Percentiles rank a stretch among this genome's conserved stretches.
Conservation (phyloP, 1,140 invertebrate species). For the Ectropis grisescens region DNA sequence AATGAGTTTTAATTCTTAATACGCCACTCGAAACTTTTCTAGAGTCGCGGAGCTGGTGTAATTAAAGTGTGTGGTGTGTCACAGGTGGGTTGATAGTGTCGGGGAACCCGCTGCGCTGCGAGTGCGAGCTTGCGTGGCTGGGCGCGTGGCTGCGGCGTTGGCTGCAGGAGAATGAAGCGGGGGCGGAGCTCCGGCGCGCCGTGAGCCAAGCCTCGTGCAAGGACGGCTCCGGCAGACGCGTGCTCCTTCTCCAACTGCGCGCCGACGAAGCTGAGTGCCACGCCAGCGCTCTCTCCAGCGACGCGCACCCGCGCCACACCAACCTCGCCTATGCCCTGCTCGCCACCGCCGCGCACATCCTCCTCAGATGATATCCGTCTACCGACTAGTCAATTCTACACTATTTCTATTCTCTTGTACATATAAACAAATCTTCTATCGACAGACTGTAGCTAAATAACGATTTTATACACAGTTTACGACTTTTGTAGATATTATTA, state of each 20-base stretch:
- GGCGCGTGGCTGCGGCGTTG: slow-evolving; percentile 89
- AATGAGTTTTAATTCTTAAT: slow-evolving; percentile 57
- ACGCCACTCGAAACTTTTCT: slow-evolving; percentile 18
- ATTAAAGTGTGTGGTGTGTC: slow-evolving; percentile 1
- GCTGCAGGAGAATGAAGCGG: slow-evolving; percentile 72
- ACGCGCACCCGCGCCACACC: slow-evolving; percentile 48
- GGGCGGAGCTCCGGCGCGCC: slow-evolving; percentile 40
- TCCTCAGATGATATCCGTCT: slow-evolving; percentile 45
- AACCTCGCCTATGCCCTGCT: slow-evolving; percentile 38
- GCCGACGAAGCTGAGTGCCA: slow-evolving; percentile 83
- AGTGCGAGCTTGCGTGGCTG: slow-evolving; percentile 90
- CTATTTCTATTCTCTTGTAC: slow-evolving; percentile 14
- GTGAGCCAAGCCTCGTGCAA: slow-evolving; percentile 75
- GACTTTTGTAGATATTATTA: slow-evolving; percentile 11
- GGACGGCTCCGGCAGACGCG: slow-evolving; percentile 71
- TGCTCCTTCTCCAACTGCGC: slow-evolving; percentile 79
- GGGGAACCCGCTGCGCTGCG: slow-evolving; percentile 87
- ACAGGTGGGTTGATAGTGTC: slow-evolving; percentile 85
- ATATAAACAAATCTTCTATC: no score
- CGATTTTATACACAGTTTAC: no score
- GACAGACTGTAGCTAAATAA: slow-evolving; percentile 17
- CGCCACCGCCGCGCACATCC: slow-evolving; percentile 29
- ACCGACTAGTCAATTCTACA: slow-evolving; percentile 15
- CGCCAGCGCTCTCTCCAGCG: slow-evolving; percentile 79
- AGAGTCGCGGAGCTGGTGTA: neutral